Conservation (phyloP, 2,797 vertebrate species). For the Centropyge bicolor region DNA sequence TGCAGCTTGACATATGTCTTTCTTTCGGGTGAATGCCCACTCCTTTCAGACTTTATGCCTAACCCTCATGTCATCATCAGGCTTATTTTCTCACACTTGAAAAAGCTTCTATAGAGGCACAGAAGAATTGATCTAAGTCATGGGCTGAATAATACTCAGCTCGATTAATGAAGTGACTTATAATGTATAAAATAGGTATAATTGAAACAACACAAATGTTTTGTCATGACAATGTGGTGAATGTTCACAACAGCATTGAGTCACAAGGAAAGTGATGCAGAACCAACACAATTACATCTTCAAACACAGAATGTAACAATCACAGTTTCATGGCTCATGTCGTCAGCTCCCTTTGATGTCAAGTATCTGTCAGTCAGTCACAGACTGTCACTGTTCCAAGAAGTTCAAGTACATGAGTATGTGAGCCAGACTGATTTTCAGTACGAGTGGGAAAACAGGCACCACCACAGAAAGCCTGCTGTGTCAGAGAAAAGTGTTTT, state of each 20-base stretch:
- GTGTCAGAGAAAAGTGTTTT: constrained; percentile 32
- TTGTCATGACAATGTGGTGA: background rate
- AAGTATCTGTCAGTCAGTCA: background rate
- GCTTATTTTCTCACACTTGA: background rate
- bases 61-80: background rate
- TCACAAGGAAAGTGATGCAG: background rate
- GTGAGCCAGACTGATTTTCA: constrained; percentile 7
- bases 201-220: constrained; percentile 1
- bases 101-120: background rate
- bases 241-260: background rate
- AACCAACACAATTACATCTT: background rate
- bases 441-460: constrained; percentile 12
- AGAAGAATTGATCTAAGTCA: background rate
- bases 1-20: background rate
- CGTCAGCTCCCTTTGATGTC: background rate
- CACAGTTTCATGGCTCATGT: background rate
- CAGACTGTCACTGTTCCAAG: background rate
- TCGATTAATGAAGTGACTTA: background rate
- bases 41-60: background rate
- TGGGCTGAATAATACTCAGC: background rate
- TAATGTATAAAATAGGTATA: background rate
- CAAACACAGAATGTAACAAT: background rate
- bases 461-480: constrained; percentile 7
- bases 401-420: background rate
- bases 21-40: background rate